Percentiles rank a stretch among this genome's conserved stretches.
phyloP scores from a whole-genome alignment of 2,113 vertebrate genomes.

The Pitta sordida region DNA sequence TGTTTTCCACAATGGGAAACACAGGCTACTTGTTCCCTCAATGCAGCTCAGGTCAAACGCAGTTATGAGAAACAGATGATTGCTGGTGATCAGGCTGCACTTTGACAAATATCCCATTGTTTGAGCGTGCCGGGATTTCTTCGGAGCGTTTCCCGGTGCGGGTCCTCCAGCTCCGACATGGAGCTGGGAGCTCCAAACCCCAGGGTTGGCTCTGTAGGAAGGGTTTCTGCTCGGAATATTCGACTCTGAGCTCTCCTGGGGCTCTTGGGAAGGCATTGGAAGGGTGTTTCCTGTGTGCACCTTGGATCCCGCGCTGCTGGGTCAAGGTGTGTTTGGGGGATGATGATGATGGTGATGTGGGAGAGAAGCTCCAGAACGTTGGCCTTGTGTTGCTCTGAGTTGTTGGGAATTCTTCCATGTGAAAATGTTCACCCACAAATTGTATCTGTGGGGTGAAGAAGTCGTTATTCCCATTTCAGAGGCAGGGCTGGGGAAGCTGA shows the following conservation, averaged over 20 bases:
- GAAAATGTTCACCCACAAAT: background rate
- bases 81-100: constrained; percentile 67
- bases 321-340: background rate
- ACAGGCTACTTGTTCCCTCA: constrained; percentile 72
- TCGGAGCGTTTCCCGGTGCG: constrained; percentile 39
- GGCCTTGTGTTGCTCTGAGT: background rate
- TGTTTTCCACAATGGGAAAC: constrained; percentile 70
- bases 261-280: background rate
- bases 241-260: background rate
- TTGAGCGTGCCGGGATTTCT: constrained; percentile 59
- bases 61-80: constrained; percentile 78
- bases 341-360: background rate
- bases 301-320: accelerated
- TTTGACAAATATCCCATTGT: constrained; percentile 76
- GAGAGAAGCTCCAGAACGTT: background rate
- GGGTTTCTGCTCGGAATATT: background rate
- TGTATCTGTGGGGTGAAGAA: background rate
- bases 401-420: background rate
- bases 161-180: background rate
- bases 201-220: background rate
- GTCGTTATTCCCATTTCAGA: background rate
- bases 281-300: accelerated
- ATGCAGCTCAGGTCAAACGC: constrained; percentile 65
- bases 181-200: constrained; percentile 14
- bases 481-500: background rate